Percentiles rank a stretch among this genome's conserved stretches.
These are phyloP conservation scores for Dendrocopos noguchii DNA, from an alignment of 2,113 vertebrate species.

Conservation along the genomic window DNA sequence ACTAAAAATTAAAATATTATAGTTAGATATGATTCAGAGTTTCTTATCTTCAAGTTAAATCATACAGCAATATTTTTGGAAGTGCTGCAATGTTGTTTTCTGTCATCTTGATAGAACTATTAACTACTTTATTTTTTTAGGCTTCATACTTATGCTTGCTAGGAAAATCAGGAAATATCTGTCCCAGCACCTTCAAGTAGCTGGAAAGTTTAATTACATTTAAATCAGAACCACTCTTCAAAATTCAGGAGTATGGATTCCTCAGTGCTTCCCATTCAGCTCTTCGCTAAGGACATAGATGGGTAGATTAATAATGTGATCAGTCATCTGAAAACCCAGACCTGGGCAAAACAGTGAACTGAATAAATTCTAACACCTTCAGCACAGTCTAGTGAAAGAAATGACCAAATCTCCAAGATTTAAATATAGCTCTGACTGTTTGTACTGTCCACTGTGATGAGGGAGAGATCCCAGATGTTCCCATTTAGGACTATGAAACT, in stretches of 20 bases:
- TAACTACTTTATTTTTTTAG: background rate
- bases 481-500: background rate
- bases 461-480: background rate
- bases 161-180: background rate
- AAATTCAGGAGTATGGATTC: background rate
- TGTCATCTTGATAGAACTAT: background rate
- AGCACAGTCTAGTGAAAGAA: background rate
- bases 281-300: background rate
- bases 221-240: background rate
- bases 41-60: background rate
- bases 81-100: background rate
- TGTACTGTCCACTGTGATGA: background rate
- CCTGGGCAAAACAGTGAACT: background rate
- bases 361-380: background rate
- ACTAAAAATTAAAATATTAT: background rate
- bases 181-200: background rate
- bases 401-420: background rate
- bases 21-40: background rate
- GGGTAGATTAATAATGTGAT: background rate
- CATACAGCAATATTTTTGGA: background rate
- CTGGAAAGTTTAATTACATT: background rate
- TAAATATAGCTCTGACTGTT: background rate
- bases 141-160: background rate
- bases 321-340: background rate
- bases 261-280: background rate